Conservation (phyloP, 2,888 invertebrate genomes). For the Eurytoma californica region DNA sequence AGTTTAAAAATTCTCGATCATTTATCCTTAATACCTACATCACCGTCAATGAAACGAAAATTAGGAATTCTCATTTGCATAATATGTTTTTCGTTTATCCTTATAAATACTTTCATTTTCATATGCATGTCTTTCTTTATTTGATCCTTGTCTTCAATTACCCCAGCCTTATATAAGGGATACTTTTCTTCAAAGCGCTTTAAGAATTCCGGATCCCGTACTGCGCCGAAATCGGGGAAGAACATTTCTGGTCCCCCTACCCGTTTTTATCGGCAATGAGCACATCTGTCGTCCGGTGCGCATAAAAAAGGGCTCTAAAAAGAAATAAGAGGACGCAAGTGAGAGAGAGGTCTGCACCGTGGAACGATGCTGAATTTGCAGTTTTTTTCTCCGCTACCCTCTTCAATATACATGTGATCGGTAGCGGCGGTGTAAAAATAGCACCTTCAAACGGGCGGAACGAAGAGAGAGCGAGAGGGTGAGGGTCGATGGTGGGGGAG, state of each 20-base stretch:
- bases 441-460: slow-evolving; percentile 52
- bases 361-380: slow-evolving; percentile 56
- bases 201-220: neutral
- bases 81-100: neutral
- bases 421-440: slow-evolving; percentile 61
- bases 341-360: neutral
- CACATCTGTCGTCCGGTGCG: slow-evolving; percentile 63
- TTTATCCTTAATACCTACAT: too few species aligned
- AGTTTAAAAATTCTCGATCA: too few species aligned
- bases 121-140: too few species aligned
- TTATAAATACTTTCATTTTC: too few species aligned
- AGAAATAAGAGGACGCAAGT: neutral
- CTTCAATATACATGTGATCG: neutral
- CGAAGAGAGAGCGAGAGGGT: slow-evolving; percentile 4
- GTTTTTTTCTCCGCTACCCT: slow-evolving; percentile 51
- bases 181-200: slow-evolving; percentile 36
- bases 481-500: slow-evolving; percentile 26
- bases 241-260: slow-evolving; percentile 8
- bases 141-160: slow-evolving; percentile 6
- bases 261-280: slow-evolving; percentile 58
- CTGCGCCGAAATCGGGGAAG: neutral
- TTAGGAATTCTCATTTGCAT: slow-evolving; percentile 24
- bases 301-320: slow-evolving; percentile 20
- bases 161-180: slow-evolving; percentile 39
- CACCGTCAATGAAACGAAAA: slow-evolving; percentile 1